Percentiles rank a stretch among this genome's conserved stretches.
These are phyloP conservation scores for Anguilla rostrata DNA, from an alignment of 2,113 vertebrate species.

Conservation along the genomic window DNA sequence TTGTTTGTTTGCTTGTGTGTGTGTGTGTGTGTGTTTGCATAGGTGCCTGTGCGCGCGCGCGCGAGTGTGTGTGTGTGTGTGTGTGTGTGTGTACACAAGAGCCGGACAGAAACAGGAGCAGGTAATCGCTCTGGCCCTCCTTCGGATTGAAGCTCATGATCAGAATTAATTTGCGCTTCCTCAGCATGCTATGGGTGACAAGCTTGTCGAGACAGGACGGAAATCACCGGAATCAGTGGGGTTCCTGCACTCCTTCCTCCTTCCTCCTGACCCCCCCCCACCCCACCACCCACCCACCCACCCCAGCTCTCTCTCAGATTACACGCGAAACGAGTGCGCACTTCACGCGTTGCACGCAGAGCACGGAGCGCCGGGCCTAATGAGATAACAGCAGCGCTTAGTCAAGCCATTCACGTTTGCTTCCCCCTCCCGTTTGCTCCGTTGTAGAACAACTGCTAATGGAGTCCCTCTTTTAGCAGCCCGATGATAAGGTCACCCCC, in stretches of 20 bases:
- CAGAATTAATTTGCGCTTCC: constrained; percentile 72
- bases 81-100: constrained; percentile 29
- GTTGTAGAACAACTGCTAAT: constrained; percentile 50
- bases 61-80: neutral
- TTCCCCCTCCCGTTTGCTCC: constrained; percentile 34
- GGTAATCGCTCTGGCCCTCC: constrained; percentile 48
- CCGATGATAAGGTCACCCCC: constrained; percentile 55
- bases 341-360: constrained; percentile 75
- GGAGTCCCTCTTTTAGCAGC: constrained; percentile 39
- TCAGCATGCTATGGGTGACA: constrained; percentile 63
- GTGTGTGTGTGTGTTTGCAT: constrained; percentile 9
- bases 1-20: neutral
- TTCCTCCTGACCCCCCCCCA: constrained; percentile 34
- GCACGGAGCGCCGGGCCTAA: constrained; percentile 54
- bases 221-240: constrained; percentile 48
- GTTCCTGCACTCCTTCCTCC: constrained; percentile 44
- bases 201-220: constrained; percentile 43
- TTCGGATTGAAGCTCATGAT: constrained; percentile 58
- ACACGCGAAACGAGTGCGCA: constrained; percentile 54
- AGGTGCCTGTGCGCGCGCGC: neutral
- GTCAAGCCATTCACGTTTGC: constrained; percentile 53
- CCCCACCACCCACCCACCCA: neutral
- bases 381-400: constrained; percentile 66
- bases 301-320: constrained; percentile 55
- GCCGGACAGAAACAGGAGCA: constrained; percentile 50